A percentile compares a stretch with the other conserved stretches of the same genome.
These are phyloP conservation scores for Halictus quadricinctus DNA, from an alignment of 2,888 invertebrate genomes.

Conservation along the genomic window DNA sequence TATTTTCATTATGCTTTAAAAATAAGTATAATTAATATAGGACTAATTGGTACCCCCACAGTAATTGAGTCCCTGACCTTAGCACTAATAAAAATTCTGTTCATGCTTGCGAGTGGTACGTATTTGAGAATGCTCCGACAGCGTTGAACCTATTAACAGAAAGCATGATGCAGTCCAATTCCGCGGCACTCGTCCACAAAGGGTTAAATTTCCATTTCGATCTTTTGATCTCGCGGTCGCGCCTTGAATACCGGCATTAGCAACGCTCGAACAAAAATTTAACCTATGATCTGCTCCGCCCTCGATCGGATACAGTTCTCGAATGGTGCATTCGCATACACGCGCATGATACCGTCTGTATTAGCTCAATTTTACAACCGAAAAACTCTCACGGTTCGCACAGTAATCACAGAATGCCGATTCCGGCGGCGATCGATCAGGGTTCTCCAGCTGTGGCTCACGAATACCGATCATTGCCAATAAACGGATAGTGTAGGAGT, in stretches of 20 bases:
- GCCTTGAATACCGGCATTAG: constrained; percentile 5
- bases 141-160: neutral
- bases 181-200: neutral
- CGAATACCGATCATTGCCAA: constrained; percentile 32
- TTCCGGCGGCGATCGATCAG: constrained; percentile 10
- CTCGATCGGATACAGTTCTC: constrained; percentile 10
- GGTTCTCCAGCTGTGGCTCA: constrained; percentile 7
- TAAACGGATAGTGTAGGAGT: constrained; percentile 12
- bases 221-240: neutral
- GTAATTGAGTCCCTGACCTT: too few species aligned
- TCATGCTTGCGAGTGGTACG: too few species aligned
- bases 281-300: constrained; percentile 11
- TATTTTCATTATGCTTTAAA: too few species aligned
- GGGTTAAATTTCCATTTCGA: neutral
- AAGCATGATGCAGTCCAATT: neutral
- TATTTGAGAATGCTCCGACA: too few species aligned
- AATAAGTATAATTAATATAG: too few species aligned
- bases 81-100: too few species aligned
- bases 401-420: neutral
- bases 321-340: neutral
- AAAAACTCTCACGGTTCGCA: constrained; percentile 9
- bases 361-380: neutral
- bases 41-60: too few species aligned
- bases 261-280: constrained; percentile 9
- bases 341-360: neutral